Evolutionary conservation across 2,888 invertebrate species (phyloP).

Genomic region (Thymelicus sylvestris): DNA sequence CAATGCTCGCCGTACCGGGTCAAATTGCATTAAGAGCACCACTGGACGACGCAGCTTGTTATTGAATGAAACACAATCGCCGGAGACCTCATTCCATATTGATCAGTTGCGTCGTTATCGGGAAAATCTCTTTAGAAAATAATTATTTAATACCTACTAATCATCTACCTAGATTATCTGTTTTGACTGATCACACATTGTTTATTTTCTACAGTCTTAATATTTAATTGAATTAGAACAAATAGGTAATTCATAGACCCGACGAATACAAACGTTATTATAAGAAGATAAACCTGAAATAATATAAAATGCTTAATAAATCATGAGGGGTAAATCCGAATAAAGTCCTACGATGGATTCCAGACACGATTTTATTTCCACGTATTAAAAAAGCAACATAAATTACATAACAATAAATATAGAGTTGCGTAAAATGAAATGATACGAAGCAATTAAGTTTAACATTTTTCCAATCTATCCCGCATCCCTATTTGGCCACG

Average conservation of each 20-base stretch:
- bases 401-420: not conserved
- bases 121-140: slow-evolving; percentile 12
- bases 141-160: not conserved
- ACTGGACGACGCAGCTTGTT: slow-evolving; percentile 50
- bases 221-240: too few relatives aligned
- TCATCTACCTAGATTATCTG: not conserved
- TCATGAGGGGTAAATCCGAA: too few relatives aligned
- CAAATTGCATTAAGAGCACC: slow-evolving; percentile 35
- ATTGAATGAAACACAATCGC: slow-evolving; percentile 62
- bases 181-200: too few relatives aligned
- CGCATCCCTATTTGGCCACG: slow-evolving; percentile 19
- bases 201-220: too few relatives aligned
- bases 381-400: not conserved
- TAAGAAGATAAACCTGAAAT: too few relatives aligned
- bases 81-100: slow-evolving; percentile 53
- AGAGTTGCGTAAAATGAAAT: slow-evolving; percentile 4
- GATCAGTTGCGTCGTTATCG: slow-evolving; percentile 40
- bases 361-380: not conserved
- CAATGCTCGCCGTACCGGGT: slow-evolving; percentile 19
- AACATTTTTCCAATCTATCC: slow-evolving; percentile 29
- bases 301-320: too few relatives aligned
- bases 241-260: too few relatives aligned
- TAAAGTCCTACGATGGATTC: too few relatives aligned
- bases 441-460: slow-evolving; percentile 27
- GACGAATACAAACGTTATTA: too few relatives aligned